Conservation (phyloP, 2,113 vertebrate species). For the Hemibagrus wyckioides region DNA sequence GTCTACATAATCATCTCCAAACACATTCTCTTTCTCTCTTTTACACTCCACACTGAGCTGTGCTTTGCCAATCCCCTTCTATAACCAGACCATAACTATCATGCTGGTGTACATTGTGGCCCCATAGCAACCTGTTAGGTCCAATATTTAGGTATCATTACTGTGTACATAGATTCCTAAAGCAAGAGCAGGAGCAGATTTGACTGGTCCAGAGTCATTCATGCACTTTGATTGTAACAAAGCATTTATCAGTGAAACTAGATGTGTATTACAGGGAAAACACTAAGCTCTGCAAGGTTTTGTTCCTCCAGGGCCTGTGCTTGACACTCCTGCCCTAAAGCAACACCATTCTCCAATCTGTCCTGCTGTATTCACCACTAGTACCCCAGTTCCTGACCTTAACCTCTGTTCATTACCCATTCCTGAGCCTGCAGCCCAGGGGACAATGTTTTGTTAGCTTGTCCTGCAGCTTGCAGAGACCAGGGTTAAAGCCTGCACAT, state of each 20-base stretch:
- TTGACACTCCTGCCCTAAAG: slow-evolving; percentile 13
- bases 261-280: slow-evolving; percentile 1
- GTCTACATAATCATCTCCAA: not conserved
- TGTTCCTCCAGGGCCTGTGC: not conserved
- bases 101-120: not conserved
- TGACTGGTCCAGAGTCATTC: not conserved
- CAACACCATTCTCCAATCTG: slow-evolving; percentile 58
- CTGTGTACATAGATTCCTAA: not conserved
- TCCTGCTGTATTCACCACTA: slow-evolving; percentile 58
- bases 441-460: slow-evolving; percentile 36
- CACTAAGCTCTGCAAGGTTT: not conserved
- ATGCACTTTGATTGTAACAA: not conserved
- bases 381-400: slow-evolving; percentile 58
- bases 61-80: slow-evolving; percentile 22
- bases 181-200: not conserved
- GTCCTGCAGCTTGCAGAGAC: slow-evolving; percentile 35
- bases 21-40: not conserved
- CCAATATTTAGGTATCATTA: slow-evolving; percentile 40
- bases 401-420: slow-evolving; percentile 41
- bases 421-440: slow-evolving; percentile 35
- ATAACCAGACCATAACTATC: slow-evolving; percentile 8
- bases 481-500: slow-evolving; percentile 56
- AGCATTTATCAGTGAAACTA: not conserved
- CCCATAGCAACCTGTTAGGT: slow-evolving; percentile 65
- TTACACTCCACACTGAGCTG: slow-evolving; percentile 31